Evolutionary conservation across 1,140 invertebrate genomes (phyloP), one percentile per base, ranked within the genome.

Genomic region (Trinorchestia longiramus): DNA sequence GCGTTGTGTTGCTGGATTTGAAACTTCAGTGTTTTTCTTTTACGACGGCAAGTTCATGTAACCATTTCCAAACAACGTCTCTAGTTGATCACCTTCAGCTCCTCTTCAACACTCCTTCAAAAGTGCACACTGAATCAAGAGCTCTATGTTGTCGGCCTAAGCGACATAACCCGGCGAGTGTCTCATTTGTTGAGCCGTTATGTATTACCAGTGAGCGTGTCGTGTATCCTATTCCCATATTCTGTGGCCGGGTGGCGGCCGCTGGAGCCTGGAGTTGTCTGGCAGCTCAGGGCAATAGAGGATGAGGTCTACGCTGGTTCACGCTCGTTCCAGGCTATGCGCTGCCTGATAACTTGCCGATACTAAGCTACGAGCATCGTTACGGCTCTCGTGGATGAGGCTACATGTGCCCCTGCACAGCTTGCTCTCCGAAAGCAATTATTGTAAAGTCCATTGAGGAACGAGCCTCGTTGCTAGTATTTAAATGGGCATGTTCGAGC

Each of bases 401-500:
- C 88, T 90, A 43, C 88, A 77, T 77, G 62, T 28, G 62, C 62
- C 36, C 41, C 88, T 90, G 41, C 43, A 43, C 92, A 94, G 92
- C 44, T 47, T 94, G 36, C 92, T 45, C 92, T 94, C 44, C 92
- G 28, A 23, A 94, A 94, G 43, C 92, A 94, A 94, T 94, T 94
- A 94, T 94, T 47, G 92, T 94, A 47, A 45, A 94, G 92, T 94
- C 92, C 92, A 40, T 17, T 94, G 92, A 94, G 40, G 92, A 45
- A 94, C 44, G 92, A 43, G 8, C 11, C 41, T 94, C 92, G 92
- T 94, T 94, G 92, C 92, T 6, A 40, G 92, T 94, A 94, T 94
- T 94, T 94, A 94, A 45, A 94, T 94, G 92, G 92, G 44, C 92
- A n/a, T 94, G 43, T 45, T 43, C 92, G 92, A 45, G 92, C 92